Evolutionary conservation across 2,888 invertebrate species (phyloP), one percentile per base, ranked within the genome.

Genomic region (Sphinx pinastri): DNA sequence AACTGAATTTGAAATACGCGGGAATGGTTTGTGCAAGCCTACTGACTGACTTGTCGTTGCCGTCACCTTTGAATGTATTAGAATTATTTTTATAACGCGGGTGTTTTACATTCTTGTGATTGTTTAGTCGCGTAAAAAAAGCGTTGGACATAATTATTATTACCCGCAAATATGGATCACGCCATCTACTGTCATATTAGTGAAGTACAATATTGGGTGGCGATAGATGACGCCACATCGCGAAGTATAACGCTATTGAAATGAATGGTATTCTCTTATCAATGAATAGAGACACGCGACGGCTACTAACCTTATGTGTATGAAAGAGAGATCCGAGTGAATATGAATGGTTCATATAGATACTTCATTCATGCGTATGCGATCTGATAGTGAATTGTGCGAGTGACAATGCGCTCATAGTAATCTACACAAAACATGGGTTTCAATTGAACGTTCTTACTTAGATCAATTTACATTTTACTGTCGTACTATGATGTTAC

Each of bases 281-380:
- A 54, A 14, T 14, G 60, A 45, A 45, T 38, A 51, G 19, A 45
- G n/a, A 19, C 47, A 12, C 31, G 49, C 19, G 45, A 52, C n/a
- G 52, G 8, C 2, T 76, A 72, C 71, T 13, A 31, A 16, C 49
- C 70, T 10, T 72, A 55, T 51, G 63, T 68, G 86, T 73, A 75
- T 68, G 82, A 92, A 75, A 85, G 91, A 89, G 91, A 91, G 72
- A 77, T 73, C 78, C 78, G 79, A 82, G 70, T 71, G 31, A 6
- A 47, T 57, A 16, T 14, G 49, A 38, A 57, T 58, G n/a, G 0
- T 31, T 54, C 12, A n/a, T n/a, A 49, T 71, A 60, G 69, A 71
- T 73, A 69, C 71, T 75, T 70, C 72, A 80, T 79, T 80, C 73
- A 76, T 71, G 13, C 68, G 68, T 58, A 14, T 72, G 63, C 57